Conservation (phyloP, 2,113 vertebrate species). For the Poeciliopsis turrubarensis region DNA sequence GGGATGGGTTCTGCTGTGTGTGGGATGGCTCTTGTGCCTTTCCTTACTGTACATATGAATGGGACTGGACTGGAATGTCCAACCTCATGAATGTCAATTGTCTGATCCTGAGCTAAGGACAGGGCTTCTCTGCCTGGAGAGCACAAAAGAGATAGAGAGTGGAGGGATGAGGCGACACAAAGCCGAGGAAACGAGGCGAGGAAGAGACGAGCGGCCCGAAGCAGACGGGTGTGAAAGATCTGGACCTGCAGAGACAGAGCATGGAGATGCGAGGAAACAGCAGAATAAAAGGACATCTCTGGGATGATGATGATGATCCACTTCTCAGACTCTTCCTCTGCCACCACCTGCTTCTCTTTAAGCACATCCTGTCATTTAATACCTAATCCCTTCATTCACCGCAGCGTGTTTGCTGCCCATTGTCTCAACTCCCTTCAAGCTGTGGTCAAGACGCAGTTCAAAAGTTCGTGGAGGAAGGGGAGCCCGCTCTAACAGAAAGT, state of each 20-base stretch:
- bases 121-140: conserved; percentile 76
- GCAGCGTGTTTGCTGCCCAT: conserved; percentile 76
- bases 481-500: conserved; percentile 59
- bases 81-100: conserved; percentile 85
- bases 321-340: conserved; percentile 67
- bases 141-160: conserved; percentile 63
- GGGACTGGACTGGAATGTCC: conserved; percentile 74
- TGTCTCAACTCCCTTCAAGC: conserved; percentile 75
- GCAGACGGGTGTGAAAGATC: conserved; percentile 49
- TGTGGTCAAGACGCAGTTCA: conserved; percentile 83
- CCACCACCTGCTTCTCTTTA: conserved; percentile 81
- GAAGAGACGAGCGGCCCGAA: conserved; percentile 28
- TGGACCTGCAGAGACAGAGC: conserved; percentile 35
- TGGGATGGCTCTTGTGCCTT: conserved; percentile 64
- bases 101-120: conserved; percentile 75
- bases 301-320: conserved; percentile 59
- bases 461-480: conserved; percentile 81
- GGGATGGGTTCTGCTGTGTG: conserved; percentile 40
- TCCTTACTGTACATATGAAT: conserved; percentile 87
- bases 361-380: conserved; percentile 82
- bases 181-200: conserved; percentile 21
- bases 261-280: conserved; percentile 31
- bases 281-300: conserved; percentile 4
- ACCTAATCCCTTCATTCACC: conserved; percentile 83
- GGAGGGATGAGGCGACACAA: conserved; percentile 30